These are phyloP conservation scores for Rhagoletis zephyria DNA, from an alignment of 1,140 invertebrate genomes.

Conservation along the genomic window DNA sequence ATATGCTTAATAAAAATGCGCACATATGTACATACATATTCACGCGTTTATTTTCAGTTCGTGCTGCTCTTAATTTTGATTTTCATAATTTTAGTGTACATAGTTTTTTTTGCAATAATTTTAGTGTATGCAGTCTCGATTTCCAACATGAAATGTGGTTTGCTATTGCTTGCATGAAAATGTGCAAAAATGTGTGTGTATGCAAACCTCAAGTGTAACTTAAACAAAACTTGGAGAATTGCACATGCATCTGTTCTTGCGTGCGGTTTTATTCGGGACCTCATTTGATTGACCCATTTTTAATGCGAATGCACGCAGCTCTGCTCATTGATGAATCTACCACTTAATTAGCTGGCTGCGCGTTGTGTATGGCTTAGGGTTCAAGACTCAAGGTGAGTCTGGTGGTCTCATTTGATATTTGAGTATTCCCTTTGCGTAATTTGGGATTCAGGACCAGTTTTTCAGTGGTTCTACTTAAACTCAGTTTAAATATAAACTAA, in stretches of 20 bases:
- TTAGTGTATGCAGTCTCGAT: background rate
- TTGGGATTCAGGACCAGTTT: no score
- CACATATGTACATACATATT: background rate
- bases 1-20: background rate
- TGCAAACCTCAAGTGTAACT: no score
- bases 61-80: background rate
- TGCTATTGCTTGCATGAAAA: background rate
- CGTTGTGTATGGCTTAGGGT: background rate
- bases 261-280: constrained; percentile 15
- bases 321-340: background rate
- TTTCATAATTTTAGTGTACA: background rate
- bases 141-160: background rate
- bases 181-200: background rate
- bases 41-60: background rate
- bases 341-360: background rate
- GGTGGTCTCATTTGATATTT: background rate
- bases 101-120: background rate
- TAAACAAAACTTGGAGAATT: background rate
- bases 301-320: background rate
- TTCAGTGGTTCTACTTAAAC: no score
- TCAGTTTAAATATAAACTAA: no score
- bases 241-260: background rate
- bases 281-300: background rate
- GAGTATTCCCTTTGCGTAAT: no score
- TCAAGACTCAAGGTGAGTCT: background rate